Base-by-base conservation (phyloP, 2,113 vertebrate species). In the Oncorhynchus nerka region DNA sequence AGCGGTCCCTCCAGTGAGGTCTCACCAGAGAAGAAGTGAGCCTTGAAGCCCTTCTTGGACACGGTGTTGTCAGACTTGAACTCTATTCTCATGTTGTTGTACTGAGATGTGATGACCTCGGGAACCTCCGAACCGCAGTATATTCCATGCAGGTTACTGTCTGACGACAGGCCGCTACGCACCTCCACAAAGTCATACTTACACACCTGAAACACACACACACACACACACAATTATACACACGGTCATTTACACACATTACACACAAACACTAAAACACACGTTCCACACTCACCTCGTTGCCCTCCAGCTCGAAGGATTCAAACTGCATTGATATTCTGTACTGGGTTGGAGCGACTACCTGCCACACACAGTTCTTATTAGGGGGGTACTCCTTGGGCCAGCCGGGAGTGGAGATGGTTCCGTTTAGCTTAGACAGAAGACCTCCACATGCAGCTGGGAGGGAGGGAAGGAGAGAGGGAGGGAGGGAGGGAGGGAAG, bases 281-380 rank as follows among this genome's bases (percentile, higher is more conserved):
- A 3, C 66, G 32, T 0, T 5, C 55, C 19, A 80, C 75, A 90
- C 95, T 95, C 91, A 98, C 98, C 93, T 99, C 98, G 16, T 99
- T 99, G 30, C 98, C 98, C 89, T 99, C 98, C 86, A 99, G 87
- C 84, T 99, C 97, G 79, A 99, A 99, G 87, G 94, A 94, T 78
- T 99, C 98, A 89, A 99, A 99, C 92, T 98, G 97, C 94, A 99
- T 90, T n/a, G 98, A 99, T 89, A 99, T 99, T 84, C 97, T 94
- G 89, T 99, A 98, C 79, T 99, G 98, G 0, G 94, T 94, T 0
- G 98, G 98, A 11, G 97, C 97, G 15, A 99, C 95, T 84, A 99
- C 95, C 89, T 99, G 98, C 98, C 98, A 99, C 88, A 99, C 94
- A 7, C 98, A 99, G 93, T 99, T 98, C 91, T 99, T 99, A 85